Evolutionary conservation across 2,888 invertebrate species (phyloP).

Genomic region (Philereme vetulata): DNA sequence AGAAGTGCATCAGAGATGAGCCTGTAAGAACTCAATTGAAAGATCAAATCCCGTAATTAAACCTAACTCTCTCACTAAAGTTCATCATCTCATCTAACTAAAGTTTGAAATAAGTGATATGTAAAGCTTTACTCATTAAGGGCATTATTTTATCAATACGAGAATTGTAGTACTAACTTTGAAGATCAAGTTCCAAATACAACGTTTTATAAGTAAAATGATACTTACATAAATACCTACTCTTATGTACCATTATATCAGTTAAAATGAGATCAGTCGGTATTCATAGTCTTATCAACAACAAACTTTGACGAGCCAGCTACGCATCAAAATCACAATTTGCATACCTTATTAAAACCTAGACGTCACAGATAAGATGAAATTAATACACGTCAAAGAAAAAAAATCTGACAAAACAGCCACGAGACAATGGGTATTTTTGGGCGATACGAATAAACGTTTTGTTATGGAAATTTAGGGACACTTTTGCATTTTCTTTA

Average conservation of each 20-base stretch:
- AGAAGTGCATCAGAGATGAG: no score
- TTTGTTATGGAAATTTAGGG: conserved; percentile 82
- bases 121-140: no score
- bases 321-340: conserved; percentile 61
- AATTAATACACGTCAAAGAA: conserved; percentile 77
- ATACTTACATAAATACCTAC: no score
- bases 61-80: no score
- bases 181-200: no score
- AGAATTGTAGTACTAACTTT: no score
- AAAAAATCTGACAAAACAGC: conserved; percentile 70
- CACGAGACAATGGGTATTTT: conserved; percentile 80
- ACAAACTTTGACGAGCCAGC: conserved; percentile 57
- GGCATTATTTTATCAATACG: no score
- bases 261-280: not conserved
- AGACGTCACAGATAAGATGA: conserved; percentile 77
- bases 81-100: no score
- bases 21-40: no score
- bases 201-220: no score
- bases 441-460: conserved; percentile 74
- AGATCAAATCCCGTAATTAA: no score
- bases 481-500: conserved; percentile 81
- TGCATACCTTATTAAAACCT: conserved; percentile 82
- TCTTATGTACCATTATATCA: not conserved
- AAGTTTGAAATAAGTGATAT: no score
- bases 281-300: conserved; percentile 49